Evolutionary conservation across 1,140 invertebrate species (phyloP), one percentile per base, ranked within the genome.

Genomic region (Neoseiulus cucumeris): DNA sequence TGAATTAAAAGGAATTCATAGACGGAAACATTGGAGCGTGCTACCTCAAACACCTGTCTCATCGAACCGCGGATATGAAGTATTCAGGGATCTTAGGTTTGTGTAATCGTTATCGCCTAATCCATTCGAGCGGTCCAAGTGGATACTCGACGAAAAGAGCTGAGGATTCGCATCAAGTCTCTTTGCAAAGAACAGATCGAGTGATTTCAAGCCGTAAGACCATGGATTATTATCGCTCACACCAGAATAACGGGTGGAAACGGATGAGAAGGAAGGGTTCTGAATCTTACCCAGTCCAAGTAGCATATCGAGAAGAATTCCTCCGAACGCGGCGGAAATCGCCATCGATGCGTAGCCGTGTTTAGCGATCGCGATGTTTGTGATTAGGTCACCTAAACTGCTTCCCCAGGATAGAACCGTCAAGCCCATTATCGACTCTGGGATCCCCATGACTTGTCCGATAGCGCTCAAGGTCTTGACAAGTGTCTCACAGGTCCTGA

Each of bases 291-390:
- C 22, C 17, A 59, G 33, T 17, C 42, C 42, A n/a, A 64, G 30
- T 7, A 67, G 55, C 67, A 55, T 68, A 64, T 66, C 64, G 66
- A 68, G 68, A 1, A 68, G 44, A 4, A 51, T 44, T 20, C 67
- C 67, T 7, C 67, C 67, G 47, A 68, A 68, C 1, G 39, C 68
- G 18, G 68, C 68, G 6, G 64, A 33, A n/a, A 69, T 18, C 9
- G 68, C 68, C 68, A 68, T 68, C 4, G 68, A 64, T 14, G 68
- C 17, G 59, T 42, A 68, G 28, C 68, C 68, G 44, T 68, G 68
- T 29, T 67, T 28, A 1, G 68, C 68, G 6, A 68, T 17, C n/a
- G 68, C 1, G 12, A 65, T 42, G n/a, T 68, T 67, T 7, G 68
- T 65, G 22, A 68, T 20, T 1, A 68, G 44, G 65, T 68, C 68